Evolutionary conservation across 2,797 vertebrate species (phyloP), one percentile per base, ranked within the genome.

Genomic region (Gallinago solitaria): DNA sequence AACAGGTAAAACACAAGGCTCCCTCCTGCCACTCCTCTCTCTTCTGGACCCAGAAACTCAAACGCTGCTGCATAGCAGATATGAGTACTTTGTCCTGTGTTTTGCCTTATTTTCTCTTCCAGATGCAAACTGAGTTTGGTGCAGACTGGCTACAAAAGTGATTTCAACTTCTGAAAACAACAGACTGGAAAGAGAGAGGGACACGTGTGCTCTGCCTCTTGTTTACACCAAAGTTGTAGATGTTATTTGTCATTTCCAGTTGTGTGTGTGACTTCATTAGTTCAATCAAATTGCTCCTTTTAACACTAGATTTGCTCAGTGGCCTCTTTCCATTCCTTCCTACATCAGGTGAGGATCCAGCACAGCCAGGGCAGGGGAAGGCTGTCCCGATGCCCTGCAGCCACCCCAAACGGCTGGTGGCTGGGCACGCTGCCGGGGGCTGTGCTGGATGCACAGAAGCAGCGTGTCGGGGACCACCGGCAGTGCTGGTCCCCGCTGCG

Each of bases 381-480:
- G 57, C 45, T 18, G 16, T 11, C 53, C 39, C 1, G 0, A 12
- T 41, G 48, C 14, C 45, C 19, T 25, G 57, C 37, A 65, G 35
- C 35, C 18, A 83, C 33, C 20, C 41, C 24, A 10, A 6, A 25
- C 18, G 23, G 47, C 76, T 27, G 59, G 16, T 16, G 35, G 70
- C 41, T 12, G 2, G 43, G 27, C 19, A 11, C 17, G 53, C 15
- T 77, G 64, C 60, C 12, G 12, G 9, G 41, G 35, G 8, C 61
- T 33, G 51, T 2, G 3, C 73, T 20, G 82, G 71, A 1, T 6
- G 15, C 11, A 1, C 7, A 12, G 43, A 12, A 69, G 71, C 70
- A 65, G 20, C 0, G 0, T 12, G 41, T 4, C 0, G 0, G 90
- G 39, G 35, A 8, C 43, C 0, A 3, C 19, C 6, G 5, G 50